Evolutionary conservation across 2,797 vertebrate species (phyloP).

Genomic region (Fistularia tabacaria): DNA sequence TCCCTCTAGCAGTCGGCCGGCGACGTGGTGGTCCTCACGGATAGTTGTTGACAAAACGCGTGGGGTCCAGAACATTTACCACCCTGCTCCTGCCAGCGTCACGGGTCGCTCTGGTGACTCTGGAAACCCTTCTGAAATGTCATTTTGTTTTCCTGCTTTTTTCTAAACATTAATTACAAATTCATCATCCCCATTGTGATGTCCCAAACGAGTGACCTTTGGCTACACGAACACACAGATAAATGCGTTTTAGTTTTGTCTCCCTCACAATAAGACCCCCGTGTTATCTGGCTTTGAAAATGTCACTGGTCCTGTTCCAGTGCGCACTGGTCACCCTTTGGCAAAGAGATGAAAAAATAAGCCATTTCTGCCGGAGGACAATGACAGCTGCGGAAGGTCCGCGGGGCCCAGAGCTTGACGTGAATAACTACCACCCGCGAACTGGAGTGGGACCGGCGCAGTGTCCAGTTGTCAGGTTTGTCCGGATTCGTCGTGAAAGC

Average conservation of each 20-base stretch:
- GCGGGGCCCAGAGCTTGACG: constrained; percentile 1
- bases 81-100: neutral
- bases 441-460: no score
- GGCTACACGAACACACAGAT: constrained; percentile 60
- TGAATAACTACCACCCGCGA: no score
- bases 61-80: no score
- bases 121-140: constrained; percentile 62
- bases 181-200: constrained; percentile 69
- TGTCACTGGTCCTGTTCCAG: constrained; percentile 64
- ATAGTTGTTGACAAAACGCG: no score
- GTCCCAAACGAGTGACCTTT: constrained; percentile 72
- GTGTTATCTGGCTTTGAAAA: constrained; percentile 75
- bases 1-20: no score
- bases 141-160: constrained; percentile 67
- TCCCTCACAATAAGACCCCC: constrained; percentile 56
- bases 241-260: constrained; percentile 52
- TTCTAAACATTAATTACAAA: constrained; percentile 65
- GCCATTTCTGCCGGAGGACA: constrained; percentile 31
- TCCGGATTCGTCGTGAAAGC: no score
- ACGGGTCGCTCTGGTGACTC: constrained; percentile 17
- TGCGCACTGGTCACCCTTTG: constrained; percentile 49
- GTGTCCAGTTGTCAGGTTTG: no score
- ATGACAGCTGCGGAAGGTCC: constrained; percentile 14
- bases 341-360: constrained; percentile 31
- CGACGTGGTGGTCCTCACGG: no score